Evolutionary conservation across 2,113 vertebrate species (phyloP), one percentile per base, ranked within the genome.

Genomic region (Scomber scombrus): DNA sequence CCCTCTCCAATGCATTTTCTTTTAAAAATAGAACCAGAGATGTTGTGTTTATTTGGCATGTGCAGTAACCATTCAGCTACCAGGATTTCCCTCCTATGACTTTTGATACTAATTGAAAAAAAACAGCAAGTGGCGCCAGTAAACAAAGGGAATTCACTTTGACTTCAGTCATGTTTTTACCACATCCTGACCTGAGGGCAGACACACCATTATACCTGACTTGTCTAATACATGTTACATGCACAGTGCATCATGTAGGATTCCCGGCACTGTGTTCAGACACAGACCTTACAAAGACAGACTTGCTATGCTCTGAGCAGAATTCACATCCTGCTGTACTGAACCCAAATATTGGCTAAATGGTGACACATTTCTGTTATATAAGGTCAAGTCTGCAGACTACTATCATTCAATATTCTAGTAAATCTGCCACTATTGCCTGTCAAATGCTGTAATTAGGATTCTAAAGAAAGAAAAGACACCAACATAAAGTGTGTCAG

Each of bases 31-130:
- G 31, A 34, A 34, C 0, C 31, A 34, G 31, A 9, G 34, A 40
- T 9, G 8, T 40, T 9, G 7, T 9, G 34, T 7, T 40, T 40
- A 40, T 8, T 2, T 2, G 34, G 8, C 6, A 40, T 40, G 7
- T 9, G 0, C 34, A 40, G 1, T 40, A 1, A 40, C 34, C 34
- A 40, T 40, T 40, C 6, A 2, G 34, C 34, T 40, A 40, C 34
- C 34, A 40, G 34, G 34, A 9, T 2, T 40, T 8, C 34, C 34
- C 9, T 2, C 6, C 34, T 9, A 72, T 66, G 77, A 81, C 74
- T 80, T 64, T 82, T 75, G 80, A 77, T 86, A 81, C 77, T 64
- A 81, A 71, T 29, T 71, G 14, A 12, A 81, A 79, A 81, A 76
- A 66, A 52, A 23, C 71, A 66, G 26, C 60, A 65, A 71, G 73